These are phyloP conservation scores for Germaria angustata DNA, from an alignment of 2,888 invertebrate species.

Conservation along the genomic window DNA sequence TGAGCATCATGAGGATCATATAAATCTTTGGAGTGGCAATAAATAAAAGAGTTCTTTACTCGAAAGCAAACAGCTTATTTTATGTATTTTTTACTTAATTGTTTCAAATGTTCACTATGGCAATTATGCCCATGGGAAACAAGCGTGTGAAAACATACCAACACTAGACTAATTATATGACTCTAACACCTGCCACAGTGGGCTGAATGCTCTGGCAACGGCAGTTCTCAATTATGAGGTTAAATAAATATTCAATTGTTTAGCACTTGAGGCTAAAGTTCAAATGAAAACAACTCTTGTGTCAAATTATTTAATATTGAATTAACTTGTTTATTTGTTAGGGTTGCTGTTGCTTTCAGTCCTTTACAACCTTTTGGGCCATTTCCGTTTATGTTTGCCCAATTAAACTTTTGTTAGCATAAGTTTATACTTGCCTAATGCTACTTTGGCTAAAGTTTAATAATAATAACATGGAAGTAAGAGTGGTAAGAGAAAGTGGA, in stretches of 20 bases:
- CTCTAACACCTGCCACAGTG: background rate
- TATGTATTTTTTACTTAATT: background rate
- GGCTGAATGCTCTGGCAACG: background rate
- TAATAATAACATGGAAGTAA: background rate
- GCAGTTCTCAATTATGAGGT: background rate
- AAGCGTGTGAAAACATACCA: background rate
- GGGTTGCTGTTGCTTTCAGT: background rate
- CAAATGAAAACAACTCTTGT: conserved; percentile 20
- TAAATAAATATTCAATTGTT: conserved; percentile 6
- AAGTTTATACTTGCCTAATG: background rate
- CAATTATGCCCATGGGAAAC: background rate
- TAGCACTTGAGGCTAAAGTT: conserved; percentile 1
- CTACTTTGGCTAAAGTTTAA: background rate
- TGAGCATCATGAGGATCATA: background rate
- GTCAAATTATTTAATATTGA: conserved; percentile 31
- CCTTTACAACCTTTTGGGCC: background rate
- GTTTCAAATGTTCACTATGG: background rate
- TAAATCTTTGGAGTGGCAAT: background rate
- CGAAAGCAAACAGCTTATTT: background rate
- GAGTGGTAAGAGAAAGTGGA: background rate
- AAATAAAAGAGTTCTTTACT: background rate
- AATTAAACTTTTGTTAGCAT: conserved; percentile 8
- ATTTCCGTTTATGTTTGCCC: conserved; percentile 8
- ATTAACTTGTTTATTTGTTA: conserved; percentile 7
- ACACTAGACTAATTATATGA: background rate